Evolutionary conservation across 2,888 invertebrate genomes (phyloP), one percentile per base, ranked within the genome.

Genomic region (Lasioglossum pauxillum): DNA sequence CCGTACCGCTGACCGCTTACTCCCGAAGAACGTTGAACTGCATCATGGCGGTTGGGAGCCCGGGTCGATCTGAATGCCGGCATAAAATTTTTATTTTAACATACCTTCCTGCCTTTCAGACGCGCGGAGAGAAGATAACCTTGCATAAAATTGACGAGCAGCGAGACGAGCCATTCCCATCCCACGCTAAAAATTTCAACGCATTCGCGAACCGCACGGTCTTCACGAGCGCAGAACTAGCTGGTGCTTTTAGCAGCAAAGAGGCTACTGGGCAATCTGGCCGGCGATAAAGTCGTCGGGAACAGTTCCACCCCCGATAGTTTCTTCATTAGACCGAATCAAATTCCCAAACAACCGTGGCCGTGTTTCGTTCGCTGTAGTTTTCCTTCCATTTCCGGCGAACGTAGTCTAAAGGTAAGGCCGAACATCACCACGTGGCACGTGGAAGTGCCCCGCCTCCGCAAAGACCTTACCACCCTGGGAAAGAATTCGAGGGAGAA

Each of bases 121-220:
- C 46, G 69, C 27, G n/a, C 57, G 41, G 60, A 64, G 27, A 64
- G 60, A 38, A 67, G 71, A 84, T 83, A 83, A 78, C 67, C 67
- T 79, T 79, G 78, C 75, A 78, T 73, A 84, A 83, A 83, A 84
- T 84, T 79, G 75, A 75, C 67, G 72, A 83, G 75, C 46, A 83
- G 64, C 46, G 75, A 72, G 75, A 84, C 83, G 78, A 83, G 64
- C 78, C 38, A 67, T 84, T 84, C 78, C 72, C 83, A 35, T 75
- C 35, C 53, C 44, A 73, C 31, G 73, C 64, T 78, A 79, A 83
- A 85, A 85, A 79, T 85, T 83, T 73, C 83, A 79, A 76, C 78
- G 67, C 78, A 76, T 75, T 46, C 72, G 78, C 78, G 72, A 76
- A 76, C 78, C 38, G 72, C 64, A 75, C 38, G 78, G 79, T 83